Evolutionary conservation across 2,113 vertebrate species (phyloP).

Genomic region (Upupa epops): DNA sequence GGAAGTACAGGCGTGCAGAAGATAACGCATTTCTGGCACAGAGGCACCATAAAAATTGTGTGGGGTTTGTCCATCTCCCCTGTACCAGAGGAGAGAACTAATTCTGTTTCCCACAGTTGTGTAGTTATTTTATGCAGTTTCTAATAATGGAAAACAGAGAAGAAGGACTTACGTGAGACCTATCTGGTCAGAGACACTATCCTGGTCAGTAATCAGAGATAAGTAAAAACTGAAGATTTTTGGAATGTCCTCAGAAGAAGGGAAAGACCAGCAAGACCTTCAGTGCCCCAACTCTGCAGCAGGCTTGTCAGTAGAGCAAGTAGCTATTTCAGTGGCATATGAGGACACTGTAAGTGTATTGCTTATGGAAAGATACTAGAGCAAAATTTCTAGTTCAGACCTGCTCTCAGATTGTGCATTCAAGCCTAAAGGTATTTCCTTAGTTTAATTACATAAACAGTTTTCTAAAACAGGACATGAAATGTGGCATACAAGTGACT

Average conservation of each 20-base stretch:
- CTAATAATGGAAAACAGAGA: neutral
- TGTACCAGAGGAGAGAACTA: neutral
- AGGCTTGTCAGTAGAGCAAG: neutral
- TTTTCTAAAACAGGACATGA: constrained; percentile 2
- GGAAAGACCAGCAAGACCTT: neutral
- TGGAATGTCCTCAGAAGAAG: neutral
- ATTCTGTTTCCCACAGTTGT: neutral
- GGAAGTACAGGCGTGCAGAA: neutral
- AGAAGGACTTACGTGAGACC: neutral
- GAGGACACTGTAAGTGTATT: neutral
- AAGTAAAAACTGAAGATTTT: neutral
- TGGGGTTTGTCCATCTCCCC: neutral
- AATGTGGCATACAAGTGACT: neutral
- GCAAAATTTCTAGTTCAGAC: constrained; percentile 36
- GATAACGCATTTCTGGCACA: neutral
- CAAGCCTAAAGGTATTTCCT: constrained; percentile 25
- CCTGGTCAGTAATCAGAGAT: neutral
- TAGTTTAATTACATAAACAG: neutral
- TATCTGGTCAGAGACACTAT: neutral
- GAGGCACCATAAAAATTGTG: rapidly evolving
- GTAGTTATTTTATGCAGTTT: neutral
- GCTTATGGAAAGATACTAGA: neutral
- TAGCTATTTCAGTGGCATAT: neutral
- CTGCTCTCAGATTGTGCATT: neutral
- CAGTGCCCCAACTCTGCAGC: neutral